Percentiles rank a stretch among this genome's conserved stretches.
These are phyloP conservation scores for Cryptotis parvus DNA, from an alignment of 2,113 vertebrate species.

Conservation along the genomic window DNA sequence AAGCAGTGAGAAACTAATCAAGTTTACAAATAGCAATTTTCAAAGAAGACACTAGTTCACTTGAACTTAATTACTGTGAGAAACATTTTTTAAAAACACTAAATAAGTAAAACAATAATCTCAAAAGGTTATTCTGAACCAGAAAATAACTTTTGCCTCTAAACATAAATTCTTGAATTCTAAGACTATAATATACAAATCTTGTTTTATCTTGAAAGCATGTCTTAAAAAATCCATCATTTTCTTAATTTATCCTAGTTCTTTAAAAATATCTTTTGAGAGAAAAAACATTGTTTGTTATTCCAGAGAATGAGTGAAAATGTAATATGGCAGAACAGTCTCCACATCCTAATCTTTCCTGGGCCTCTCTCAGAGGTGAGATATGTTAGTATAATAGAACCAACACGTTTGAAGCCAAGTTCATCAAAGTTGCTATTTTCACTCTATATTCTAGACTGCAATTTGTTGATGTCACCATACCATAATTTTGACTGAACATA, in stretches of 20 bases:
- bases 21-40: neutral
- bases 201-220: neutral
- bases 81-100: neutral
- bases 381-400: neutral
- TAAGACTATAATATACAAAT: neutral
- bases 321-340: neutral
- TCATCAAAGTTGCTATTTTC: neutral
- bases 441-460: neutral
- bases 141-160: neutral
- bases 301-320: neutral
- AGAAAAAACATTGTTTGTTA: neutral
- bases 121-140: neutral
- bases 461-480: neutral
- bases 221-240: neutral
- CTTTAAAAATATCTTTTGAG: neutral
- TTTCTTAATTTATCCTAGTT: neutral
- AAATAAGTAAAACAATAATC: neutral
- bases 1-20: neutral
- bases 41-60: neutral
- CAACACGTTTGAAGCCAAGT: neutral
- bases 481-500: neutral
- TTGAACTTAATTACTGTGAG: constrained; percentile 1
- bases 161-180: neutral
- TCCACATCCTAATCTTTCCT: neutral
- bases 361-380: neutral